These are phyloP conservation scores for Cataglyphis hispanica DNA, from an alignment of 1,140 invertebrate genomes.

Conservation along the genomic window DNA sequence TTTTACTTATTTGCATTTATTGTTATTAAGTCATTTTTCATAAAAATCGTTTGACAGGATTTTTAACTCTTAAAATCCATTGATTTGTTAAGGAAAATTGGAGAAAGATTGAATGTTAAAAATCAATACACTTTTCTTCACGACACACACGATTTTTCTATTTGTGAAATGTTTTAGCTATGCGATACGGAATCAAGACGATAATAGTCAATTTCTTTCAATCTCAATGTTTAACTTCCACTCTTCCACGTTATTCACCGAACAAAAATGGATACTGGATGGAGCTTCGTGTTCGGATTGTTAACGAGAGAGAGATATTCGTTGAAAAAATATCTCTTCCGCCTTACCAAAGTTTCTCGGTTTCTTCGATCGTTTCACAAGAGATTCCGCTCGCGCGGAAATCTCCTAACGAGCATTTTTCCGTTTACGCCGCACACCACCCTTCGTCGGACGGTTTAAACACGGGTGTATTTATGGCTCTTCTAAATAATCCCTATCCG, in stretches of 20 bases:
- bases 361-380: conserved; percentile 5
- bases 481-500: conserved; percentile 67
- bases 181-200: conserved; percentile 28
- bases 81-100: background rate
- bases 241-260: conserved; percentile 47
- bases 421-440: conserved; percentile 52
- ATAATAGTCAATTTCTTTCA: conserved; percentile 55
- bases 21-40: background rate
- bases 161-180: conserved; percentile 27
- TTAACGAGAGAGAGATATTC: conserved; percentile 17
- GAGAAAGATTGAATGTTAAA: background rate
- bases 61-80: background rate
- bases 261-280: conserved; percentile 50
- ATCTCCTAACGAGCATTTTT: conserved; percentile 60
- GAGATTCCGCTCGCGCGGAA: background rate
- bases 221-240: conserved; percentile 52
- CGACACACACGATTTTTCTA: background rate
- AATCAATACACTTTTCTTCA: background rate
- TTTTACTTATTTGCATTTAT: background rate
- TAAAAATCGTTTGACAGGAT: background rate
- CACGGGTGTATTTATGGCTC: conserved; percentile 65
- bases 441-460: conserved; percentile 57
- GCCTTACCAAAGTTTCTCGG: conserved; percentile 7
- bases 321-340: conserved; percentile 34
- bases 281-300: conserved; percentile 47